These are phyloP conservation scores for Drosophila mimica DNA, from an alignment of 2,888 invertebrate species.

Conservation along the genomic window DNA sequence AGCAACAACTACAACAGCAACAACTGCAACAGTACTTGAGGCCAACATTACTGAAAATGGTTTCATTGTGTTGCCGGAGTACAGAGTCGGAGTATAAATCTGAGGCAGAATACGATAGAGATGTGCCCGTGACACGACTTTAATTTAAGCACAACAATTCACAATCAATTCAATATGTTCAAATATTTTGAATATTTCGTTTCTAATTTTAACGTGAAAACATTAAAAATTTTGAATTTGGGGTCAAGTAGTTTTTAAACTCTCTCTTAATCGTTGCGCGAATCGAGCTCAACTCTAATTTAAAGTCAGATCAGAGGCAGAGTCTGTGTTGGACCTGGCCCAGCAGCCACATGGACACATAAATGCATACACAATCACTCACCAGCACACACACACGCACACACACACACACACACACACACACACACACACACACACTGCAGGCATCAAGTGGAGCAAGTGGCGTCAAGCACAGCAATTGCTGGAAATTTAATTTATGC, in stretches of 20 bases:
- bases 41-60: constrained; percentile 18
- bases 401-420: constrained; percentile 5
- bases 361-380: constrained; percentile 6
- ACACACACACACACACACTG: not conserved
- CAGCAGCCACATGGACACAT: constrained; percentile 23
- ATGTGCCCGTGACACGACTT: constrained; percentile 12
- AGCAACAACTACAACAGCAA: constrained; percentile 14
- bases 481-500: constrained; percentile 78
- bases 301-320: constrained; percentile 16
- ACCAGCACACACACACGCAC: constrained; percentile 4
- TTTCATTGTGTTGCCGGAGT: constrained; percentile 32
- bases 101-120: constrained; percentile 5
- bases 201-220: not conserved
- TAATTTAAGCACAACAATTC: not conserved
- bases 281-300: not conserved
- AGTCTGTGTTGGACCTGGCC: constrained; percentile 11
- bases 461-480: constrained; percentile 70
- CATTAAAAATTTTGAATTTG: not conserved
- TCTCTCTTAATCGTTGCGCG: not conserved
- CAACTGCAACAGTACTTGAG: constrained; percentile 31
- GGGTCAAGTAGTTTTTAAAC: not conserved
- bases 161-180: not conserved
- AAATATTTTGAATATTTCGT: not conserved
- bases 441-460: constrained; percentile 47
- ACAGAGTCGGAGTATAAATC: not conserved